These are phyloP conservation scores for Nannobrachium achirus DNA, from an alignment of 2,113 vertebrate species.

Conservation along the genomic window DNA sequence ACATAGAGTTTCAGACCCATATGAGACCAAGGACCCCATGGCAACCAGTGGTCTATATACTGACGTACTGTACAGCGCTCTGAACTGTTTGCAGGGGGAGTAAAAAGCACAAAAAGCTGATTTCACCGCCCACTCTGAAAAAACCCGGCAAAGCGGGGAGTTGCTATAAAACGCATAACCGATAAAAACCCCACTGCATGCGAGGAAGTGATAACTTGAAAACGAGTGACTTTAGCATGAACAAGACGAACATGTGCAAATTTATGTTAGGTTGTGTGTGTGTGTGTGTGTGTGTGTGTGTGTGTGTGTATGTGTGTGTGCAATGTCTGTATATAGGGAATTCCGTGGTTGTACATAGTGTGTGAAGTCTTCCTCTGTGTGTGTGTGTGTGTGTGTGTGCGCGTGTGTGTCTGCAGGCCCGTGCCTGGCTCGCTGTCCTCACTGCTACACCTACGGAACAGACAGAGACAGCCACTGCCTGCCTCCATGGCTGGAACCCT, in stretches of 20 bases:
- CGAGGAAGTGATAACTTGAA: no score
- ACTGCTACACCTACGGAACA: constrained; percentile 96
- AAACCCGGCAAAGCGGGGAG: no score
- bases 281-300: not conserved
- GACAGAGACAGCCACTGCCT: constrained; percentile 98
- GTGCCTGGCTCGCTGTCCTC: constrained; percentile 98
- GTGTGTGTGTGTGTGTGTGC: constrained; percentile 18
- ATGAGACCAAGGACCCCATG: no score
- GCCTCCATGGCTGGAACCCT: constrained; percentile 99
- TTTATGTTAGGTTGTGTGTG: not conserved
- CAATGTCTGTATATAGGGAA: constrained; percentile 14
- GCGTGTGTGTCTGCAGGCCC: constrained; percentile 81
- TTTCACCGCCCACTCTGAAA: no score
- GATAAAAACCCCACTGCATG: no score
- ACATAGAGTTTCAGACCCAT: no score
- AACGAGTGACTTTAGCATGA: not conserved
- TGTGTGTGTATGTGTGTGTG: constrained; percentile 21
- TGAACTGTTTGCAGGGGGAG: no score
- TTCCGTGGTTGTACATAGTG: constrained; percentile 31
- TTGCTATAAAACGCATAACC: no score
- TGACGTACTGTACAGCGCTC: no score
- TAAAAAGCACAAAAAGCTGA: no score
- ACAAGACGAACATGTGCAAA: not conserved
- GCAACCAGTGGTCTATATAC: no score
- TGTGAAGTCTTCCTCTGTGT: constrained; percentile 28